Evolutionary conservation across 2,113 vertebrate genomes (phyloP), one percentile per base, ranked within the genome.

Genomic region (Osmerus eperlanus): DNA sequence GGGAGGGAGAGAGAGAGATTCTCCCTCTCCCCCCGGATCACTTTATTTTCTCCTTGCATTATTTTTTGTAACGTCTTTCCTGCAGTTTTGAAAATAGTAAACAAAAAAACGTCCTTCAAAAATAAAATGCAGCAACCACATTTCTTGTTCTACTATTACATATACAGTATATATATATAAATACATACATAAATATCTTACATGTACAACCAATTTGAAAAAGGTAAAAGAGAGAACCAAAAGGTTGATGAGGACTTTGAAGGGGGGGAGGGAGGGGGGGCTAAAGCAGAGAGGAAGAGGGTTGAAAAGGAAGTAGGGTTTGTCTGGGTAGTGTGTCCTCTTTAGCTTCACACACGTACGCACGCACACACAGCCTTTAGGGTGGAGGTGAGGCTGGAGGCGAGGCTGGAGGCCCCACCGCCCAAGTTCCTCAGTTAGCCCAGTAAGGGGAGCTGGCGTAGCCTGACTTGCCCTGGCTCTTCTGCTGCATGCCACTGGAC

Each of bases 111-210:
- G 78, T 92, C 92, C 89, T 91, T 92, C 90, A 92, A 91, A 91
- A 91, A 92, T 89, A 92, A 90, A 92, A 92, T 87, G 86, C 81
- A 88, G 88, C 85, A 83, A 92, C 90, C 90, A 92, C 89, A 90
- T 89, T 88, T 90, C 68, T 89, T 89, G 87, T 89, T 90, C 87
- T 86, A 91, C 89, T 89, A 90, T 90, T 92, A 93, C 90, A 93
- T 93, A 92, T 92, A 93, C 90, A 92, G 90, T 23, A 23, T 91
- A 91, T 93, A 91, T 91, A 92, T 93, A 91, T 92, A 92, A 89
- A 93, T 92, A 93, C 88, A 92, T 92, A 93, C 91, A 93, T 92
- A 92, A 92, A 93, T 92, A 93, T 93, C 83, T 93, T 93, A 92
- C 92, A 93, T 87, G 90, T 89, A 92, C 90, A 92, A 91, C 89